Base-by-base conservation (phyloP, 1,140 invertebrate species). In the Calliphora vicina region DNA sequence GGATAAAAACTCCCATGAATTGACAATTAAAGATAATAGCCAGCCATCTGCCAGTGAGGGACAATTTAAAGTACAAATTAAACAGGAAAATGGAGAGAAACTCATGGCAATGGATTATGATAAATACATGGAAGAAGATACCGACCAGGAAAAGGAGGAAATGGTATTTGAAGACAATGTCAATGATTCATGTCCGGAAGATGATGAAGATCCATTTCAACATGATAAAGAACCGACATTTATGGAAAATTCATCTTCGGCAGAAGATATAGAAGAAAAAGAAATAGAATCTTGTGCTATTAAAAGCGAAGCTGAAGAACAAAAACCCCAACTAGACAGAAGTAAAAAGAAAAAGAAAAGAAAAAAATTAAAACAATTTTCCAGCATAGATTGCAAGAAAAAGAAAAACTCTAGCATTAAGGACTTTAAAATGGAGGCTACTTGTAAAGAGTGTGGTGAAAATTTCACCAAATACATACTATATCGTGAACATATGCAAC, bases 401-500 rank as follows among this genome's bases (percentile, higher is more conserved):
- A 73, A 82, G 10, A 35, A 26, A 20, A 29, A 80, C 1, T 1
- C 25, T 15, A 80, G 15, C 8, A n/a, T n/a, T 35, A 27, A 42
- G 61, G 80, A 81, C 23, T 81, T 67, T n/a, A 8, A 15, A 29
- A 61, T 61, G 80, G 26, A 61, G n/a, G 27, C 50, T 20, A 83
- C 76, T 6, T 84, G 83, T 26, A 84, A 23, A 29, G 73, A 71
- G 17, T 84, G 83, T 35, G 26, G 43, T 1, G 43, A 80, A 25
- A 25, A 17, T n/a, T 76, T 84, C 26, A 61, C 81, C 23, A 25
- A 23, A 17, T 61, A 76, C 15, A 45, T 27, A 6, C 13, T 20
- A n/a, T 84, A 35, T 71, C 71, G 80, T n/a, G 42, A 81, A 8
- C 83, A 84, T 61, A 78, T 84, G 81, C 12, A 82, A 50, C 25